These are phyloP conservation scores for Venustaconcha ellipsiformis DNA, from an alignment of 1,140 invertebrate genomes.

Conservation along the genomic window DNA sequence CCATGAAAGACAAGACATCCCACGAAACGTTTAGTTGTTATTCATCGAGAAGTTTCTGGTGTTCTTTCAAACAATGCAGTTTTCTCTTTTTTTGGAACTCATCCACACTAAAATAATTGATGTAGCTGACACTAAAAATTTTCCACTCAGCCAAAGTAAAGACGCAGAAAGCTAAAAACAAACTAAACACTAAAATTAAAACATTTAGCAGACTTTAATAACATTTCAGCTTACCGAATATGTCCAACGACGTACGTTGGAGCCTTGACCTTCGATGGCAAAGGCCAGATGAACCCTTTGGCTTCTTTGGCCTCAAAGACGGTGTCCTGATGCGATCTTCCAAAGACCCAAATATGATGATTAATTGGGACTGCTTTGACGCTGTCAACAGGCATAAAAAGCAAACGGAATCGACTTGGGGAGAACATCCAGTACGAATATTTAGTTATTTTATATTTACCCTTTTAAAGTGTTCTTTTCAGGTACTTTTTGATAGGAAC, in stretches of 20 bases:
- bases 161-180: neutral
- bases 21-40: no score
- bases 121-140: no score
- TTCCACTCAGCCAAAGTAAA: no score
- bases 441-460: no score
- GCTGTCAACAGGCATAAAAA: constrained; percentile 42
- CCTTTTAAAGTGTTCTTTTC: no score
- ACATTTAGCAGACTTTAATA: neutral
- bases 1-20: no score
- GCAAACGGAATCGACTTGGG: constrained; percentile 22
- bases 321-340: constrained; percentile 51
- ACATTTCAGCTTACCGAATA: constrained; percentile 54
- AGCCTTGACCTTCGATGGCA: constrained; percentile 66
- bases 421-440: no score
- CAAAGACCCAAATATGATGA: constrained; percentile 47
- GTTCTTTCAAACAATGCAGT: no score
- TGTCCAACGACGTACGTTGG: constrained; percentile 63
- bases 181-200: neutral
- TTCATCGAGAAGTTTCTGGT: no score
- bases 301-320: constrained; percentile 63
- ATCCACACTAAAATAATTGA: no score
- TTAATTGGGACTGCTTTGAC: constrained; percentile 57
- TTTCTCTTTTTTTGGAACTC: no score
- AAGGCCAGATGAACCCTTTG: constrained; percentile 44
- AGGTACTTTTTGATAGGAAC: no score